Evolutionary conservation across 1,140 invertebrate genomes (phyloP).

Genomic region (Ips typographus): DNA sequence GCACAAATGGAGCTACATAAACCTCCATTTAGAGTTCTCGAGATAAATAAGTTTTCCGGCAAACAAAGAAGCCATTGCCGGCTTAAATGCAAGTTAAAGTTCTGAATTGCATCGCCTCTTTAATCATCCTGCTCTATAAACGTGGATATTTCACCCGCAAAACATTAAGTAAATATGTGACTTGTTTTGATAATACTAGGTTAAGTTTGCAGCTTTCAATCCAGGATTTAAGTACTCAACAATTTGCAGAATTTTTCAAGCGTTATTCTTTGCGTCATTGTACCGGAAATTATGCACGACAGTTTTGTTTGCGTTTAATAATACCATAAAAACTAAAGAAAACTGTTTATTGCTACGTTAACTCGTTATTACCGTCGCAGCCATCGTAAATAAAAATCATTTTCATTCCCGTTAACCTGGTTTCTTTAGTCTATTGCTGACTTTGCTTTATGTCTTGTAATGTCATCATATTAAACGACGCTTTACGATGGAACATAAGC

Average conservation of each 20-base stretch:
- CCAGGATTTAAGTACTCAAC: too few relatives aligned
- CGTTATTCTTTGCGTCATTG: background rate
- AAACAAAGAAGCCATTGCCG: conserved; percentile 13
- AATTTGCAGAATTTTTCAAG: too few relatives aligned
- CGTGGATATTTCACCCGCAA: conserved; percentile 5
- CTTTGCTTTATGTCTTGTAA: conserved; percentile 2
- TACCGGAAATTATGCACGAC: background rate
- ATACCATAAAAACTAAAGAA: background rate
- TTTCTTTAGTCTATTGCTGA: background rate
- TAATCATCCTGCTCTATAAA: conserved; percentile 15
- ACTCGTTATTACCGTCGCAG: background rate
- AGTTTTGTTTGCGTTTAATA: background rate
- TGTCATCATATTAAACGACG: background rate
- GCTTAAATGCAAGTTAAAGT: conserved; percentile 16
- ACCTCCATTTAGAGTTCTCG: conserved; percentile 5
- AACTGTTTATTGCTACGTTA: background rate
- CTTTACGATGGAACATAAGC: too few relatives aligned
- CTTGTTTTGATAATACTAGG: background rate
- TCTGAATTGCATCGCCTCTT: conserved; percentile 19
- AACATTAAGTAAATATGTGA: conserved; percentile 11
- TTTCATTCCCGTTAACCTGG: background rate
- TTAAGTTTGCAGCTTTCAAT: too few relatives aligned
- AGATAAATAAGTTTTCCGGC: conserved; percentile 13
- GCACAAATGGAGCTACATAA: conserved; percentile 8
- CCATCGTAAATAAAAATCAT: conserved; percentile 3